phyloP scores from a whole-genome alignment of 2,888 invertebrate species.

The Biston betularia region DNA sequence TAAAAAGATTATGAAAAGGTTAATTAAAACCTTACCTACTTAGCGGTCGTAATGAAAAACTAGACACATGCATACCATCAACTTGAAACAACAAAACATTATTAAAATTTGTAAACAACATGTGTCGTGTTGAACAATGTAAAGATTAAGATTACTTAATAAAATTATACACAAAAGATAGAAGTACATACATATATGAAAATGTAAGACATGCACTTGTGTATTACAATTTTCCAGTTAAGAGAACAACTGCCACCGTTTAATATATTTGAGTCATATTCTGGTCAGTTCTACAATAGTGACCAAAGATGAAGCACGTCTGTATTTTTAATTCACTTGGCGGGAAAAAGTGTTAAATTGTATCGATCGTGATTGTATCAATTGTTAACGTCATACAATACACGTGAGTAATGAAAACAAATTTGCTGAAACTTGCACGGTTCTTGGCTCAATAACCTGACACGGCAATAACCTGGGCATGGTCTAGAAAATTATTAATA shows the following conservation, averaged over 20 bases:
- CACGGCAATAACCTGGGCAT: too few relatives aligned
- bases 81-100: not conserved
- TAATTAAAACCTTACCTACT: not conserved
- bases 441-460: too few relatives aligned
- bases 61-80: not conserved
- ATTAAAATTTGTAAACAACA: not conserved
- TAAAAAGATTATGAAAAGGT: not conserved
- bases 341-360: slow-evolving; percentile 31
- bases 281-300: slow-evolving; percentile 28
- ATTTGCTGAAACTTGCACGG: not conserved
- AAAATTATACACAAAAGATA: too few relatives aligned
- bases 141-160: not conserved
- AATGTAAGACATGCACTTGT: not conserved
- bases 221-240: not conserved
- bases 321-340: slow-evolving; percentile 17
- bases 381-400: not conserved
- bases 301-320: slow-evolving; percentile 35
- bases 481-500: too few relatives aligned
- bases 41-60: not conserved
- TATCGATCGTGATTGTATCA: slow-evolving; percentile 21
- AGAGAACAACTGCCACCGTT: not conserved
- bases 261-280: not conserved
- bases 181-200: too few relatives aligned
- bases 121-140: not conserved
- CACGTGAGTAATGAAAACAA: not conserved